Percentiles rank a stretch among this genome's conserved stretches.
Conservation (phyloP, 1,140 invertebrate genomes). For the Chironomus striatipennis region DNA sequence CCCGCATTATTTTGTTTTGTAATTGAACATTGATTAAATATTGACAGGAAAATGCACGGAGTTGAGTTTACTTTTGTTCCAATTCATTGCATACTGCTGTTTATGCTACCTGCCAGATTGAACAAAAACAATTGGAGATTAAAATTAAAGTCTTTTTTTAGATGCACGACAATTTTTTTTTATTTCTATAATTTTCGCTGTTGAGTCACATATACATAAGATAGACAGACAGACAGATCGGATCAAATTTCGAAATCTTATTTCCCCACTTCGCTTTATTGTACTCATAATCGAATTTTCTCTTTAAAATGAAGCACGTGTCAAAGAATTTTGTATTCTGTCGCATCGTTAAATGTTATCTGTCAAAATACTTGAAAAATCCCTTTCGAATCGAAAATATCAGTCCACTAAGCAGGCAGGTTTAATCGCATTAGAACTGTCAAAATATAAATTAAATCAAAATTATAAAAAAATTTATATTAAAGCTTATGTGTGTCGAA, state of each 20-base stretch:
- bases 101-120: slow-evolving; percentile 19
- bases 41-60: slow-evolving; percentile 5
- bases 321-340: neutral
- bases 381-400: neutral
- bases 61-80: neutral
- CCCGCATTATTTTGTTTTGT: neutral
- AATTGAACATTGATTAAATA: slow-evolving; percentile 21
- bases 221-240: neutral
- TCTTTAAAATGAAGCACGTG: neutral
- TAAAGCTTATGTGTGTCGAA: neutral
- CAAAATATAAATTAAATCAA: slow-evolving; percentile 22
- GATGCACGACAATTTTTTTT: too few relatives aligned
- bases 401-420: slow-evolving; percentile 3
- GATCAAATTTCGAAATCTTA: neutral
- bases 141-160: neutral
- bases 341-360: slow-evolving; percentile 12
- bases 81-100: neutral
- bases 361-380: slow-evolving; percentile 19
- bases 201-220: neutral
- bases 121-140: neutral
- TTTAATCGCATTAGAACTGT: slow-evolving; percentile 23
- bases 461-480: neutral
- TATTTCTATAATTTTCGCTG: neutral
- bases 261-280: neutral
- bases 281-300: neutral